Base-by-base conservation (phyloP, 2,888 invertebrate species). In the Pilophorus perplexus region DNA sequence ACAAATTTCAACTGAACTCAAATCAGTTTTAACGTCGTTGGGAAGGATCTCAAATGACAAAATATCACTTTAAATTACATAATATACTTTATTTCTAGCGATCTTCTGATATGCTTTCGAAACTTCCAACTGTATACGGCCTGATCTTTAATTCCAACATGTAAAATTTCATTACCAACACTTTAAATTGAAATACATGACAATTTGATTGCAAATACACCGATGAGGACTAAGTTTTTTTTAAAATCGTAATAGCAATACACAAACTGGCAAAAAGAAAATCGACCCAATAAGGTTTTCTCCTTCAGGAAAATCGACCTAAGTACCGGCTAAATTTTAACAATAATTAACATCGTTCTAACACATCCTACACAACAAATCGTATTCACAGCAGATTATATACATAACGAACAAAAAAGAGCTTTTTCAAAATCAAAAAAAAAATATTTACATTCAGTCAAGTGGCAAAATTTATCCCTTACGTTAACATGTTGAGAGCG, bases 401-500 rank as follows among this genome's bases (percentile, higher is more conserved):
- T 62, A 62, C 62, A 62, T 40, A 46, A 62, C 46, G 60, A 62
- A 27, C 5, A 52, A 22, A 52, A 2, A 52, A 16, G 14, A 33
- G 33, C 12, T 33, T 46, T 44, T n/a, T n/a, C n/a, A n/a, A n/a
- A n/a, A n/a, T n/a, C n/a, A n/a, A n/a, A n/a, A n/a, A n/a, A n/a
- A 46, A 62, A 18, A 38, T 66, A 66, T 66, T 22, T 66, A 66
- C 60, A 68, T 54, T 68, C 68, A 68, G 68, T 68, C 68, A 66
- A 38, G 37, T 66, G 66, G 66, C 66, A 57, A 60, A 67, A 62
- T 28, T 46, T 28, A 55, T 55, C 22, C 55, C 55, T 55, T 28
- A n/a, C n/a, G n/a, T n/a, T n/a, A 10, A 33, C 25, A 62, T 18
- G n/a, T 62, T 20, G 62, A 28, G 59, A 59, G 59, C 40, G 59